Conservation (phyloP, 1,140 invertebrate species). For the Scaptomyza pallida region DNA sequence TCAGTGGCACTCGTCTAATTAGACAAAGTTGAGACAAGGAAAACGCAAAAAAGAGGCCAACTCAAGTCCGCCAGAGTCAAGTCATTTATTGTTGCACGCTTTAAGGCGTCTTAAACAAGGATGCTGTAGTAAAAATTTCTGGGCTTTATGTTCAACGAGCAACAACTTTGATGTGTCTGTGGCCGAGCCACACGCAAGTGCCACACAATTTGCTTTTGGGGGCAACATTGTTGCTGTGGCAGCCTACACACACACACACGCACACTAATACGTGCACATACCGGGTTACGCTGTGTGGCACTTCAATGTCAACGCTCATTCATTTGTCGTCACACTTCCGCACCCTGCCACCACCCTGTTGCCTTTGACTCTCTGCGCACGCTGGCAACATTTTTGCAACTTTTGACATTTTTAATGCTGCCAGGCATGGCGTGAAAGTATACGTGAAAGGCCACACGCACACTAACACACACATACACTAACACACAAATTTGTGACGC, state of each 20-base stretch:
- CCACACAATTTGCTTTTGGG: slow-evolving; percentile 37
- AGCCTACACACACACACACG: slow-evolving; percentile 20
- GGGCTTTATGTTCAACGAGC: slow-evolving; percentile 17
- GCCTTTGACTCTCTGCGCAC: slow-evolving; percentile 26
- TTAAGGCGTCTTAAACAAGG: slow-evolving; percentile 66
- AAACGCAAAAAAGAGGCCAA: slow-evolving; percentile 40
- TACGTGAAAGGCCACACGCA: slow-evolving; percentile 58
- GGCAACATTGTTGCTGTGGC: slow-evolving; percentile 70
- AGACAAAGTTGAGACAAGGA: slow-evolving; percentile 72
- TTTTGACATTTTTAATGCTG: slow-evolving; percentile 81
- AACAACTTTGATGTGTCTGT: slow-evolving; percentile 71
- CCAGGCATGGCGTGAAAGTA: slow-evolving; percentile 77
- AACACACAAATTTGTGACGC: slow-evolving; percentile 24
- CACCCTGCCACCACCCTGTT: slow-evolving; percentile 27
- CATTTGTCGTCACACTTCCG: slow-evolving; percentile 68
- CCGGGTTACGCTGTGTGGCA: slow-evolving; percentile 38
- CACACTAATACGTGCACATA: slow-evolving; percentile 29
- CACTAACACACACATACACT: slow-evolving; percentile 22
- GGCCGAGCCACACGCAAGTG: slow-evolving; percentile 22
- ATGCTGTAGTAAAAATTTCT: slow-evolving; percentile 23
- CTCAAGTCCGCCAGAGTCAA: slow-evolving; percentile 20
- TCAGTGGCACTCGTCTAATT: slow-evolving; percentile 78
- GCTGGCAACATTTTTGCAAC: slow-evolving; percentile 80
- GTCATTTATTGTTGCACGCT: slow-evolving; percentile 55
- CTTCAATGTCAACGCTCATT: slow-evolving; percentile 76